Percentiles rank a stretch among this genome's conserved stretches.
phyloP scores from a whole-genome alignment of 1,140 invertebrate species.

The Cydia splendana region DNA sequence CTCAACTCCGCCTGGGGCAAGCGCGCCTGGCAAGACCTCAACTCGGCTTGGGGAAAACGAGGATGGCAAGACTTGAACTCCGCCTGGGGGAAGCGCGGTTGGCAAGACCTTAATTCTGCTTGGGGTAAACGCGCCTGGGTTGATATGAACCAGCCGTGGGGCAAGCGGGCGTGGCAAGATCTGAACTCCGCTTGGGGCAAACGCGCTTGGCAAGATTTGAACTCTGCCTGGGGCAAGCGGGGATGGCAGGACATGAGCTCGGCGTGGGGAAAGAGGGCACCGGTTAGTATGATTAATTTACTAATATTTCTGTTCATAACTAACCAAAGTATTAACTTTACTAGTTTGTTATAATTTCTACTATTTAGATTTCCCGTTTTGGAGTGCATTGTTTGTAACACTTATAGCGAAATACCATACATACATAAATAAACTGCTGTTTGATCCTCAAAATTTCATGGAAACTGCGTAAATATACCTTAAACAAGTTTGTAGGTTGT shows the following conservation, averaged over 20 bases:
- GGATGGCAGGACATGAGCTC: conserved; percentile 77
- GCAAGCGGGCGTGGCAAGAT: conserved; percentile 81
- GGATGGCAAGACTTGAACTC: conserved; percentile 82
- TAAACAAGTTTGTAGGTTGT: too few relatives aligned
- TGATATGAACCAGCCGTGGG: conserved; percentile 81
- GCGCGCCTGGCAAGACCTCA: conserved; percentile 82
- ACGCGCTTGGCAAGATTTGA: conserved; percentile 79
- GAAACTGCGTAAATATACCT: too few relatives aligned
- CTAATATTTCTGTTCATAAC: neutral
- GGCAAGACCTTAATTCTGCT: conserved; percentile 57
- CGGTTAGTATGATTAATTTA: conserved; percentile 47
- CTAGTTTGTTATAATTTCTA: too few relatives aligned
- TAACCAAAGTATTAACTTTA: too few relatives aligned
- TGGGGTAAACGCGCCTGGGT: conserved; percentile 81
- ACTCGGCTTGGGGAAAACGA: conserved; percentile 82
- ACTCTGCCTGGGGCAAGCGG: conserved; percentile 80
- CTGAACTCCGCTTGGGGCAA: conserved; percentile 81
- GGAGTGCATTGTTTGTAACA: too few relatives aligned
- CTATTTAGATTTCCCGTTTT: too few relatives aligned
- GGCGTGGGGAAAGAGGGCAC: conserved; percentile 81
- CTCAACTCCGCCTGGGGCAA: conserved; percentile 83
- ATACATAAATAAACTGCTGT: too few relatives aligned
- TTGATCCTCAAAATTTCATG: too few relatives aligned
- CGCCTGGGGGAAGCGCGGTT: conserved; percentile 82
- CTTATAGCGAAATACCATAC: too few relatives aligned